These are phyloP conservation scores for Garrulus glandarius DNA, from an alignment of 2,797 vertebrate species.

Conservation along the genomic window DNA sequence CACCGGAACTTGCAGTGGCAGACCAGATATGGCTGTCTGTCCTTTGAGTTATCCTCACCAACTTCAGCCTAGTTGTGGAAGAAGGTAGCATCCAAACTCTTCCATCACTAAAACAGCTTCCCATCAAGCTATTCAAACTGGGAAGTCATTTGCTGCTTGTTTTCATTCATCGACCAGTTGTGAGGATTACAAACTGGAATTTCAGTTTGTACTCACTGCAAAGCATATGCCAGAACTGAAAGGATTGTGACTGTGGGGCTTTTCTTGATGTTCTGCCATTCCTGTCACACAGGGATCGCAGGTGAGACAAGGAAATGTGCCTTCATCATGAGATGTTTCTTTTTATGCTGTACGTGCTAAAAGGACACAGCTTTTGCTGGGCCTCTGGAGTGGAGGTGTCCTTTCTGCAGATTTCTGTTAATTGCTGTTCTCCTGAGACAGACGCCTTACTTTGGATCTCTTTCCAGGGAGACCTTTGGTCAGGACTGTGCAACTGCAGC, in stretches of 20 bases:
- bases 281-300: not conserved
- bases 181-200: constrained; percentile 38
- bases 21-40: not conserved
- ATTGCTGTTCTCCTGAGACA: constrained; percentile 64
- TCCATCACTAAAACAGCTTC: not conserved
- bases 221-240: constrained; percentile 12
- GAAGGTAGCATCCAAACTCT: not conserved
- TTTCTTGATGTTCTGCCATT: constrained; percentile 52
- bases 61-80: not conserved
- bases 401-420: constrained; percentile 60
- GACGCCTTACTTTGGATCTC: not conserved
- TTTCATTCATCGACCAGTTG: constrained; percentile 34
- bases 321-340: not conserved
- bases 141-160: constrained; percentile 19
- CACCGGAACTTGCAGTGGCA: not conserved
- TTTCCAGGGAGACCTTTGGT: not conserved
- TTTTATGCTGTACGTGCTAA: constrained; percentile 17
- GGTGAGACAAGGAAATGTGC: constrained; percentile 12
- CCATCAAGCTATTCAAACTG: constrained; percentile 24
- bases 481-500: not conserved
- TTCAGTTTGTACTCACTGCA: constrained; percentile 10
- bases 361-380: constrained; percentile 52
- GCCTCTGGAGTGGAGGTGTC: not conserved
- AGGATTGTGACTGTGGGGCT: not conserved
- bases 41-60: not conserved